Base-by-base conservation (phyloP, 2,888 invertebrate species). In the Exocentrus adspersus region DNA sequence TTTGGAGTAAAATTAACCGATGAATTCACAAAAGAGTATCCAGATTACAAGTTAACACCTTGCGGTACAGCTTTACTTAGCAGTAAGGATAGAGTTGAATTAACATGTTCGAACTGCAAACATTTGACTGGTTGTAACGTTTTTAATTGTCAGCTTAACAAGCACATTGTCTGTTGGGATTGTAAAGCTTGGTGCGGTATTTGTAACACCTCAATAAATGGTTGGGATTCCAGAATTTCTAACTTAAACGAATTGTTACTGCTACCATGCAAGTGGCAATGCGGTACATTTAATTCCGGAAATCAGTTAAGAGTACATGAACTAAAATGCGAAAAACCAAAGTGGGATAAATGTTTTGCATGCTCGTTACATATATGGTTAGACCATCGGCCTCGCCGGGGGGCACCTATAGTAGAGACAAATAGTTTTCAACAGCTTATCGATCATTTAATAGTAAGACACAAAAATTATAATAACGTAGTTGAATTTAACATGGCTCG, bases 231-330 rank as follows among this genome's bases (percentile, higher is more conserved):
- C 7, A 20, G 10, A 2, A 10, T 32, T 20, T 16, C 57, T 12
- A 19, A n/a, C 2, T 2, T 57, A 1, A 57, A 57, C 20, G 46
- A 57, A 17, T 16, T 46, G 3, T 9, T 57, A 9, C 7, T 57
- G 21, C 20, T 57, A 6, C 57, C 57, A 17, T 57, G 57, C 12
- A 30, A 28, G n/a, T 57, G 45, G 57, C 16, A 20, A 19, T 57
- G 57, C 28, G 32, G 46, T 19, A 1, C 1, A n/a, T n/a, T 10
- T 7, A 6, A 32, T 20, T 57, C 46, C 5, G 57, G 45, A 10
- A 32, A 12, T 32, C 6, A 7, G 0, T 2, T 57, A 7, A 30
- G 12, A 14, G 12, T 7, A 12, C 57, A 57, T 30, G 57, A 57
- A 45, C 2, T 19, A 12, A 5, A n/a, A 9, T 57, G 57, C 9